Percentiles rank a stretch among this genome's conserved stretches.
phyloP scores from a whole-genome alignment of 2,888 invertebrate species.

The Ecliptopera silaceata region DNA sequence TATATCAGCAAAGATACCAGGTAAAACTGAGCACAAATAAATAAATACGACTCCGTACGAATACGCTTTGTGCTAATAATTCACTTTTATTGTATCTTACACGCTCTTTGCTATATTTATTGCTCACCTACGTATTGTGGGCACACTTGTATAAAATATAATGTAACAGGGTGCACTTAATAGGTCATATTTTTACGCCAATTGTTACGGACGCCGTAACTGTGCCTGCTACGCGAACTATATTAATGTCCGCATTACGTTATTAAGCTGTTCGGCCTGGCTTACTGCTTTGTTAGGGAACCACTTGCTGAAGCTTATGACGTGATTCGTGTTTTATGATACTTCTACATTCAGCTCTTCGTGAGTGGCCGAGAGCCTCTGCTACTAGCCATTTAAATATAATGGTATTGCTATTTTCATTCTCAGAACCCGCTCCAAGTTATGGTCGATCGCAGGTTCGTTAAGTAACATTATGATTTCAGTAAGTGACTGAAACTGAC shows the following conservation, averaged over 20 bases:
- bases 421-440: background rate
- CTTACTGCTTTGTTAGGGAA: conserved; percentile 31
- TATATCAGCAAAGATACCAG: conserved; percentile 59
- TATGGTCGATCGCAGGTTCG: background rate
- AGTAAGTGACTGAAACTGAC: too few relatives aligned
- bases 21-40: conserved; percentile 54
- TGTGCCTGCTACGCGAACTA: conserved; percentile 36
- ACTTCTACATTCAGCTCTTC: conserved; percentile 15
- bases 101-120: conserved; percentile 79
- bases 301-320: conserved; percentile 29
- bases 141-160: conserved; percentile 73
- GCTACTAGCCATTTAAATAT: background rate
- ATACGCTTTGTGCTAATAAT: conserved; percentile 78
- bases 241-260: conserved; percentile 40
- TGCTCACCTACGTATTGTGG: conserved; percentile 72
- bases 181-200: conserved; percentile 61
- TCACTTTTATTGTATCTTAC: conserved; percentile 82
- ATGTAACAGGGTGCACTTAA: conserved; percentile 67
- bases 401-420: background rate
- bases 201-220: conserved; percentile 48
- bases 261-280: conserved; percentile 37
- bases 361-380: conserved; percentile 5
- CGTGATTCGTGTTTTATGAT: conserved; percentile 29
- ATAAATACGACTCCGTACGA: conserved; percentile 67
- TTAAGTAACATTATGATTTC: too few relatives aligned